Evolutionary conservation across 2,797 vertebrate species (phyloP).

Genomic region (Parambassis ranga): DNA sequence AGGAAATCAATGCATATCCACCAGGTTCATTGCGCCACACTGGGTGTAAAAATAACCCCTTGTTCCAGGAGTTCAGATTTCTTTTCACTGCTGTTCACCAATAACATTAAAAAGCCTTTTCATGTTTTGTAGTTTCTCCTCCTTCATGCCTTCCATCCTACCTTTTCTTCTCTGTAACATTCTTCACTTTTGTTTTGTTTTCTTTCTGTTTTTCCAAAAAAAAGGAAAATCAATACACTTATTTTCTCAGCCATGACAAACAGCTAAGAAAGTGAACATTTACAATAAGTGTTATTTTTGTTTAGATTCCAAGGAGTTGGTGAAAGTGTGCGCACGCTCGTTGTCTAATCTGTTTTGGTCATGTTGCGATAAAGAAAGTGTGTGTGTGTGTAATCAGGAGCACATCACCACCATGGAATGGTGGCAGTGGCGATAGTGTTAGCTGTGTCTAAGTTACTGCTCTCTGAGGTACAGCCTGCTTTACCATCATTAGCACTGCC

Average conservation of each 20-base stretch:
- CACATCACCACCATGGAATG: constrained; percentile 35
- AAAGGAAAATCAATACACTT: constrained; percentile 72
- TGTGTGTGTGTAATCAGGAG: constrained; percentile 45
- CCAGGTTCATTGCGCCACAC: constrained; percentile 32
- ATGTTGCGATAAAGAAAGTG: constrained; percentile 38
- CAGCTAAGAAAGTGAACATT: constrained; percentile 59
- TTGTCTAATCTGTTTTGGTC: constrained; percentile 48
- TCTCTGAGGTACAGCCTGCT: constrained; percentile 59
- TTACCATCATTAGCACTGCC: constrained; percentile 67
- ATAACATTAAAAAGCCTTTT: constrained; percentile 46
- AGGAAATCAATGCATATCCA: constrained; percentile 67
- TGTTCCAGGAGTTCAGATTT: constrained; percentile 4
- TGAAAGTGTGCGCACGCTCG: constrained; percentile 4
- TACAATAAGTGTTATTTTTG: constrained; percentile 48
- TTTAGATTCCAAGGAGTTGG: constrained; percentile 16
- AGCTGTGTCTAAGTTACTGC: constrained; percentile 56
- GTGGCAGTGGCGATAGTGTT: constrained; percentile 38
- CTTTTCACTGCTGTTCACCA: constrained; percentile 30
- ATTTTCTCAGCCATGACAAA: constrained; percentile 51
- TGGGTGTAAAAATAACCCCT: constrained; percentile 38
- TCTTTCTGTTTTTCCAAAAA: constrained; percentile 68
- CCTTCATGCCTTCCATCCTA: constrained; percentile 13
- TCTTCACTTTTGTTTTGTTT: constrained; percentile 68
- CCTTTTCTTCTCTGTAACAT: constrained; percentile 51
- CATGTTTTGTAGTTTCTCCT: constrained; percentile 44